phyloP scores from a whole-genome alignment of 2,888 invertebrate species.

The Labia minor region DNA sequence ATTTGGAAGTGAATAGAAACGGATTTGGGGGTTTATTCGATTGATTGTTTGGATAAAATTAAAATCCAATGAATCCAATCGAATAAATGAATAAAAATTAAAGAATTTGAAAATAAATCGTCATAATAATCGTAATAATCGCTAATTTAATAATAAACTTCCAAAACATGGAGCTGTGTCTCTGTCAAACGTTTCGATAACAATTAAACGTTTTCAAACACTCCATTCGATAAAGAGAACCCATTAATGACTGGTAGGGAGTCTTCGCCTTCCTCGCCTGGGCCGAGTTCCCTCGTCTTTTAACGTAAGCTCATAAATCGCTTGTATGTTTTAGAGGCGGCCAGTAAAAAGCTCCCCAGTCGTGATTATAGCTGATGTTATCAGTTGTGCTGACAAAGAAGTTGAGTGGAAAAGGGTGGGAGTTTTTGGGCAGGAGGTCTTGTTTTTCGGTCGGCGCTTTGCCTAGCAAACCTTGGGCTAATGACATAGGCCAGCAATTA shows the following conservation, averaged over 20 bases:
- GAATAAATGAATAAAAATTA: no score
- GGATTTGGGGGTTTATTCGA: no score
- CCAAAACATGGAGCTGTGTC: no score
- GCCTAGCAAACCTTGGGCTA: slow-evolving; percentile 13
- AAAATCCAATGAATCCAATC: no score
- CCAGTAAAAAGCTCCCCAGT: slow-evolving; percentile 7
- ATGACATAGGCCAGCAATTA: slow-evolving; percentile 13
- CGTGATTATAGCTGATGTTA: slow-evolving; percentile 13
- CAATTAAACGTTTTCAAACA: background rate
- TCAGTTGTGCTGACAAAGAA: slow-evolving; percentile 13
- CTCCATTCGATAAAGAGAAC: background rate
- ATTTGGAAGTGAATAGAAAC: no score
- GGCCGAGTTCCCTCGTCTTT: background rate
- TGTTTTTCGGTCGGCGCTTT: background rate
- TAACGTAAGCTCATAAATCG: slow-evolving; percentile 13
- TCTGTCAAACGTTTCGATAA: background rate
- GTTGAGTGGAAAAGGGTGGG: slow-evolving; percentile 5
- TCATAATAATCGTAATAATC: no score
- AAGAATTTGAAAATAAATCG: no score
- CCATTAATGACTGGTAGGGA: background rate
- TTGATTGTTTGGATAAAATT: no score
- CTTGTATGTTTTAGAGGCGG: slow-evolving; percentile 5
- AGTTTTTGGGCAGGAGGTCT: background rate
- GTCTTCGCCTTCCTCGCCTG: background rate
- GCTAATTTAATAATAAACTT: no score